Conservation (phyloP, 2,888 invertebrate species). For the Pandemis cinnamomeana region DNA sequence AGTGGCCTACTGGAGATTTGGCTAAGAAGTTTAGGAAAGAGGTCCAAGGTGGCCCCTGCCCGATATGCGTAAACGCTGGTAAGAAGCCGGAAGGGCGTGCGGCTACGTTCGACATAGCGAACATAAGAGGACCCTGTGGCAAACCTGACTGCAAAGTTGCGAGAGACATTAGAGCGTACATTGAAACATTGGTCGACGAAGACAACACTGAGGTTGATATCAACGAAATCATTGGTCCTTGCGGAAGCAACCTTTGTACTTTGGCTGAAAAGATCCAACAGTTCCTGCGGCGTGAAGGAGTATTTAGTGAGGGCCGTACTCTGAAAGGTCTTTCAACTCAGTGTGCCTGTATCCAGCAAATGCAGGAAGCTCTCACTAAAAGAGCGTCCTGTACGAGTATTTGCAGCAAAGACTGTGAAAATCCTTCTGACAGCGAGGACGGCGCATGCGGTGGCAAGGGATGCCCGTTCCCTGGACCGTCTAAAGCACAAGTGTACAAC, state of each 20-base stretch:
- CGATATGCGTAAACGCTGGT: slow-evolving; percentile 65
- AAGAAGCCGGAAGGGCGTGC: slow-evolving; percentile 52
- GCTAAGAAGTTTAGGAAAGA: slow-evolving; percentile 71
- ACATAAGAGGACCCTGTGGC: slow-evolving; percentile 78
- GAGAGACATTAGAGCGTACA: slow-evolving; percentile 71
- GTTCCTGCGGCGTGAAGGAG: slow-evolving; percentile 71
- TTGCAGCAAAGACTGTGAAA: slow-evolving; percentile 65
- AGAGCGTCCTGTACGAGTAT: slow-evolving; percentile 59
- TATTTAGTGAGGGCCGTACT: slow-evolving; percentile 58
- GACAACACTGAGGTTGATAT: slow-evolving; percentile 68
- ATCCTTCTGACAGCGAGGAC: slow-evolving; percentile 56
- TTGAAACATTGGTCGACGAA: slow-evolving; percentile 73
- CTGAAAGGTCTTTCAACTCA: slow-evolving; percentile 72
- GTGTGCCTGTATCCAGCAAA: slow-evolving; percentile 71
- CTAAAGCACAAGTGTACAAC: slow-evolving; percentile 58
- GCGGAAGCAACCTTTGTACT: slow-evolving; percentile 74
- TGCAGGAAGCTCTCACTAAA: slow-evolving; percentile 63
- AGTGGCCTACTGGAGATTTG: slow-evolving; percentile 69
- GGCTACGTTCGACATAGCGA: slow-evolving; percentile 70
- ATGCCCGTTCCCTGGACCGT: slow-evolving; percentile 59
- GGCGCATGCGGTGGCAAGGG: slow-evolving; percentile 57
- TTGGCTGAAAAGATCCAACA: slow-evolving; percentile 71
- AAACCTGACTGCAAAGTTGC: slow-evolving; percentile 76
- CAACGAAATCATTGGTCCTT: slow-evolving; percentile 71
- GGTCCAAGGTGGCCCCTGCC: slow-evolving; percentile 66